Base-by-base conservation (phyloP, 2,113 vertebrate genomes). In the Nipponia nippon region DNA sequence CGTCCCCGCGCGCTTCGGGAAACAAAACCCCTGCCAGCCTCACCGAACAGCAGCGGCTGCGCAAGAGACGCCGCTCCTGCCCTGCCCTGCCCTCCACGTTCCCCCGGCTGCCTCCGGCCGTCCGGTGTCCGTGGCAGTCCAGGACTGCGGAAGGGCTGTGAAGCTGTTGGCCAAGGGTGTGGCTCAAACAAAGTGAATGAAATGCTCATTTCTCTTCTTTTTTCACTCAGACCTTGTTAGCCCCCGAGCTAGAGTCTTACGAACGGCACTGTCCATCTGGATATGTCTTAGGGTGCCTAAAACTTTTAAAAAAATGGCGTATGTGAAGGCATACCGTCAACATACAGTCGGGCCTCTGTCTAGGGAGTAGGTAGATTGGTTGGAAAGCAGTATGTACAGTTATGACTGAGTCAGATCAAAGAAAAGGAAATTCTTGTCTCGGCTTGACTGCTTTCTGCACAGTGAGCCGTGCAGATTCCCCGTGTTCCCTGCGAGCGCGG, bases 1-100 rank as follows among this genome's bases (percentile, higher is more conserved):
- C 0, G 2, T 23, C 72, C 29, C 62, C 1, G 2, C 4, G 1
- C 1, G 7, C n/a, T 40, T 14, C 3, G 2, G 53, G 5, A 34
- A 73, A 25, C 66, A 59, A 70, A 83, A 23, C 16, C 16, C 3
- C 1, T 10, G 46, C 34, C 47, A 34, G 59, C 36, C 42, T 75
- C 56, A 9, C 30, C 4, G 1, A 49, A 9, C 8, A n/a, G 25
- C 61, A 18, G 61, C 55, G 58, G 7, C 44, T 1, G 17, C 44
- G 63, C 49, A 55, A 55, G 40, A 30, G 70, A 13, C 0, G 1
- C 52, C 13, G 12, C 30, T 30, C 30, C 63, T 38, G 34, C 87
- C 4, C 2, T 72, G 9, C 40, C 16, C 32, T 47, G 32, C 75
- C 71, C 75, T 40, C 46, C 71, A n/a, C 7, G 1, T 42, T 56